phyloP scores from a whole-genome alignment of 2,888 invertebrate species.

The Adineta ricciae region DNA sequence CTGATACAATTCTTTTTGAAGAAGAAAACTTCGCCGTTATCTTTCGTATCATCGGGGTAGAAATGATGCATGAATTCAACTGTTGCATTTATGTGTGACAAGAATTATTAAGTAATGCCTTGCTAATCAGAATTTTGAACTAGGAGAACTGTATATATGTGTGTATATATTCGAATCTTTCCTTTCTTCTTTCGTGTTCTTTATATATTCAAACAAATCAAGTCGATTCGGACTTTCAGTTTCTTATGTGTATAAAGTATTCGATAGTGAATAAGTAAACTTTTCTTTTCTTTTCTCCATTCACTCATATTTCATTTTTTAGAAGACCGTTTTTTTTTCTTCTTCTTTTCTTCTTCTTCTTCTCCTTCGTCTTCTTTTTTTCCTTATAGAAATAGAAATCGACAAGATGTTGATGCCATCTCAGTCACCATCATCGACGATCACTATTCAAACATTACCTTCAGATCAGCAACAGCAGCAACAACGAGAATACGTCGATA shows the following conservation, averaged over 20 bases:
- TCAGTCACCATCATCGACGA: neutral
- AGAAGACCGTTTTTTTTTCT: neutral
- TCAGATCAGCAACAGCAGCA: neutral
- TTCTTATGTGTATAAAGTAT: neutral
- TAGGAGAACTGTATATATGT: neutral
- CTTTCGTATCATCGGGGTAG: neutral
- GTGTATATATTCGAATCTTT: neutral
- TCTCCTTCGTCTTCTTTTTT: neutral
- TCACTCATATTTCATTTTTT: neutral
- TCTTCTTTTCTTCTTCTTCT: neutral
- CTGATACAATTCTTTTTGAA: neutral
- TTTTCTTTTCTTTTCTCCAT: neutral
- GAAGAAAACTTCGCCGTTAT: neutral
- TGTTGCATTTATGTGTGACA: neutral
- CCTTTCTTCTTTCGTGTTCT: neutral
- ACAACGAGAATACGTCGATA: neutral
- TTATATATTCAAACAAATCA: neutral
- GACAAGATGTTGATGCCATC: constrained; percentile 12
- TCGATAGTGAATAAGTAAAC: neutral
- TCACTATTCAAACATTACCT: constrained; percentile 10
- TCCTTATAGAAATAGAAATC: neutral
- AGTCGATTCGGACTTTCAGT: neutral
- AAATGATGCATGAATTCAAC: neutral
- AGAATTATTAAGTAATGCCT: neutral
- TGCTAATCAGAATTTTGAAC: no score